phyloP scores from a whole-genome alignment of 2,113 vertebrate genomes.

The Macquaria australasica region DNA sequence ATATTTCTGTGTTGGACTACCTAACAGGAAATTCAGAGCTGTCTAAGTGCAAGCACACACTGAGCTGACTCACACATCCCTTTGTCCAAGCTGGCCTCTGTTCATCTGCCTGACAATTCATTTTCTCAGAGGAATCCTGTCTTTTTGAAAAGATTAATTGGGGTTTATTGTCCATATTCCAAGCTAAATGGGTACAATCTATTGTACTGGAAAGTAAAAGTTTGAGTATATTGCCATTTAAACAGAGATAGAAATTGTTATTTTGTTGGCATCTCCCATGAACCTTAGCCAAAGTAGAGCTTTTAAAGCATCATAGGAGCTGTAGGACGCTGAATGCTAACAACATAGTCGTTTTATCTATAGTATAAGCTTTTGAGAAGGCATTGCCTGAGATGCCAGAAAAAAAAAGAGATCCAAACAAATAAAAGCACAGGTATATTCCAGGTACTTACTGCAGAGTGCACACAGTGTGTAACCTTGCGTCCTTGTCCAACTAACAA shows the following conservation, averaged over 20 bases:
- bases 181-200: background rate
- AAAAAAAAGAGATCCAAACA: background rate
- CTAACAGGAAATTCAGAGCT: background rate
- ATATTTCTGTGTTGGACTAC: background rate
- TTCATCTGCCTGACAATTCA: background rate
- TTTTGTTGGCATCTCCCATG: slow-evolving; percentile 7
- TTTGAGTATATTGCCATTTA: background rate
- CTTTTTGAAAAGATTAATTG: background rate
- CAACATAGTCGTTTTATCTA: background rate
- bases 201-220: background rate
- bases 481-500: background rate
- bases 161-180: background rate
- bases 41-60: background rate
- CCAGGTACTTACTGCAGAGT: background rate
- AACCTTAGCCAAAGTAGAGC: background rate
- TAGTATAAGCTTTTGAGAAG: background rate
- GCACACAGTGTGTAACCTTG: background rate
- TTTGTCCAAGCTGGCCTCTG: background rate
- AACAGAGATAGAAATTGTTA: background rate
- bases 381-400: background rate
- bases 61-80: background rate
- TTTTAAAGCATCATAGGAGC: background rate
- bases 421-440: background rate
- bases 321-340: background rate
- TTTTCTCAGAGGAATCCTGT: background rate